Evolutionary conservation across 2,797 vertebrate genomes (phyloP), one percentile per base, ranked within the genome.

Genomic region (Dermochelys coriacea): DNA sequence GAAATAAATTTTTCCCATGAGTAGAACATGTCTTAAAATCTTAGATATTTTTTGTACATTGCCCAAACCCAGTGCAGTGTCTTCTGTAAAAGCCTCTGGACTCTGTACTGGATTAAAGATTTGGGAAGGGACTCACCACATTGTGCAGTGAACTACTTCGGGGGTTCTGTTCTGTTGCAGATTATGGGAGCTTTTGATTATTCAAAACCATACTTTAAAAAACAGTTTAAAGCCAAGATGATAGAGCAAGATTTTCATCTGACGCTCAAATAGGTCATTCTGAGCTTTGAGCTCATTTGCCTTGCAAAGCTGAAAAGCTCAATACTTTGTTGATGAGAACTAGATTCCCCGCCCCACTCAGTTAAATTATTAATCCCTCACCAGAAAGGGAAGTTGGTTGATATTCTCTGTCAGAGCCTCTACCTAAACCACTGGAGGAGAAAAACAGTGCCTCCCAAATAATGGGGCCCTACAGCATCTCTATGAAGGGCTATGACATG

Each of bases 401-500:
- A 37, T 71, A 71, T 12, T 41, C 64, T 75, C 74, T 49, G 6
- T 77, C 74, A 93, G 71, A 94, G 89, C 91, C 92, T 95, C 12
- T 80, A 59, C 91, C 61, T 84, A 86, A 94, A 89, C 90, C 88
- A 82, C 93, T 88, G 57, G 84, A 94, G 78, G 59, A 93, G 71
- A 95, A 74, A 0, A 74, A 89, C 86, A 75, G 51, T 85, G 49
- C 14, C 81, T 71, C 50, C 57, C 54, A 89, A 88, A 82, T 74
- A 87, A 97, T 97, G 97, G 96, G 95, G 21, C 94, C 94, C 52
- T 79, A 95, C 84, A 97, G 95, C 96, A 96, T 96, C 90, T 96
- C 96, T 21, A 93, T 95, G 34, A 96, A 97, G 91, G 97, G 88
- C 87, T 96, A 96, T 16, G 97, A 97, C 80, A 84, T 97, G 96